phyloP scores from a whole-genome alignment of 2,113 vertebrate genomes.

The Spheniscus mendiculus region DNA sequence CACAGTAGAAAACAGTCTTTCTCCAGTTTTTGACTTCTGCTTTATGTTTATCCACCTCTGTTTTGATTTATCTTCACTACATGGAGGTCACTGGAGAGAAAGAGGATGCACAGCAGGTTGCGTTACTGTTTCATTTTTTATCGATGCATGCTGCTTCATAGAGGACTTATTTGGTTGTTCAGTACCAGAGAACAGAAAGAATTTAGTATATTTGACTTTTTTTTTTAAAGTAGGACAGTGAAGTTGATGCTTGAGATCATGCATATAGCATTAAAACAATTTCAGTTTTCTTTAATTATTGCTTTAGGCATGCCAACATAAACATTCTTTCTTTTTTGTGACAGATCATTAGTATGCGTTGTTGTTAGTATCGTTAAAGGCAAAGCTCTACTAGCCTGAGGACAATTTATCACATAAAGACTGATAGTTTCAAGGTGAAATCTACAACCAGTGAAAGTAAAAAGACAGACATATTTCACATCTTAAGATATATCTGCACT shows the following conservation, averaged over 20 bases:
- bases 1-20: not conserved
- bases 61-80: not conserved
- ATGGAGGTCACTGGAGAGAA: not conserved
- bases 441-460: not conserved
- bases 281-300: not conserved
- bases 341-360: not conserved
- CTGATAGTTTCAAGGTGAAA: slow-evolving; percentile 41
- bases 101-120: not conserved
- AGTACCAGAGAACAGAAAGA: not conserved
- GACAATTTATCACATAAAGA: not conserved
- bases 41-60: not conserved
- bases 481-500: not conserved
- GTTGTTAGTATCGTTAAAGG: not conserved
- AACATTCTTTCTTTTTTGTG: not conserved
- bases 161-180: not conserved
- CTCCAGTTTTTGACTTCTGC: not conserved
- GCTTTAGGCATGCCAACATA: not conserved
- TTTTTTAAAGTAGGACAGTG: not conserved
- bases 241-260: not conserved
- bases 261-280: not conserved
- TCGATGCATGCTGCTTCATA: not conserved
- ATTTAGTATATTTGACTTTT: not conserved
- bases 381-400: slow-evolving; percentile 20
- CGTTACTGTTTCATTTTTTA: not conserved
- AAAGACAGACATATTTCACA: not conserved